Base-by-base conservation (phyloP, 2,888 invertebrate species). In the Leptinotarsa tumamoca region DNA sequence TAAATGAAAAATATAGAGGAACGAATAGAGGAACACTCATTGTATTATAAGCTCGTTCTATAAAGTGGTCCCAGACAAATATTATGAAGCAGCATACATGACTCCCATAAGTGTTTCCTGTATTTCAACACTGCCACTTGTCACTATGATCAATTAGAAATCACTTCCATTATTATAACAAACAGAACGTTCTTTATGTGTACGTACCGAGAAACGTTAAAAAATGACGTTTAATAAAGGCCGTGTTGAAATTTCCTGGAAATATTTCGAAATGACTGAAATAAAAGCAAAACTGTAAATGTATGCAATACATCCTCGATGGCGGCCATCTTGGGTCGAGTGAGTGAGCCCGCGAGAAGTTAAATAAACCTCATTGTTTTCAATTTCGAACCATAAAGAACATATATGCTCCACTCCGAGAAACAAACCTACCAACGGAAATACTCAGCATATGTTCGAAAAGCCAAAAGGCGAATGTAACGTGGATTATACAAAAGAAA, bases 371-470 rank as follows among this genome's bases (percentile, higher is more conserved):
- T 63, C 63, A 63, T 63, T 63, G 63, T 63, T 63, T 63, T 63
- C 63, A n/a, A 63, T 63, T 63, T 63, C 63, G 43, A 63, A 63
- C 63, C 43, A 63, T 63, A 63, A 63, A 63, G 63, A 63, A 33
- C 63, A 17, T 63, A 43, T 10, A 63, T 33, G 27, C 63, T 63
- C 33, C 63, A 63, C n/a, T 63, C 33, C 43, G 18, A 63, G 43
- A 63, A 63, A 43, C 27, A 43, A 63, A 63, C 27, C 15, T 33
- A 63, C 68, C 69, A 69, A 56, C 69, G 69, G 69, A 69, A 69
- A 69, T 69, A 69, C 69, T 43, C 63, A n/a, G 63, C 69, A 69
- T 69, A 69, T 69, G 69, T 69, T 69, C 56, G 56, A 68, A 68
- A 69, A 69, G 56, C 33, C 27, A 69, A 56, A 56, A 69, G 69